These are phyloP conservation scores for Spea bombifrons DNA, from an alignment of 2,113 vertebrate species.

Conservation along the genomic window DNA sequence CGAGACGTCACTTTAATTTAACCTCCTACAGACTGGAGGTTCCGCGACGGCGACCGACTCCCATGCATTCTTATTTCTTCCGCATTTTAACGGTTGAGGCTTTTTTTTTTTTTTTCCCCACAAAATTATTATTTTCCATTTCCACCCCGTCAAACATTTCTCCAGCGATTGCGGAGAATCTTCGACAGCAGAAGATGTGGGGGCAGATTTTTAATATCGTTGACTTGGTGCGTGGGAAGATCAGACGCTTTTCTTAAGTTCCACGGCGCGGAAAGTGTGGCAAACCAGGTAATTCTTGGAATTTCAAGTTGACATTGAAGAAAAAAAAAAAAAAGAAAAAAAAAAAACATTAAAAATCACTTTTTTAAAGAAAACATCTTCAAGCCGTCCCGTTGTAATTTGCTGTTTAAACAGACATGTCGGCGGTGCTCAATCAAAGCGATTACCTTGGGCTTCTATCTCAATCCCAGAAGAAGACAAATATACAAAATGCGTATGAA, in stretches of 20 bases:
- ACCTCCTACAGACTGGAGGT: too few relatives aligned
- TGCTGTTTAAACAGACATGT: conserved; percentile 14
- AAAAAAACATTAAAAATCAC: not conserved
- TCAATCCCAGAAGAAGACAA: conserved; percentile 48
- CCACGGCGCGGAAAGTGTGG: not conserved
- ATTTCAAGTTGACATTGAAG: not conserved
- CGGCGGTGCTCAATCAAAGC: conserved; percentile 35
- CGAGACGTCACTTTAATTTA: too few relatives aligned
- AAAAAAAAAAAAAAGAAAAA: not conserved
- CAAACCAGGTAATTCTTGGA: not conserved
- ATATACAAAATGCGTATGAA: conserved; percentile 56
- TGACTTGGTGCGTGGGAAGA: too few relatives aligned
- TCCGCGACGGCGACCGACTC: too few relatives aligned
- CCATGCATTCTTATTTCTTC: too few relatives aligned
- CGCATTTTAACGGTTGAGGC: too few relatives aligned
- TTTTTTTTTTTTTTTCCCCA: too few relatives aligned
- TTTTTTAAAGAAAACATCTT: not conserved
- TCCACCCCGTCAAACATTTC: too few relatives aligned
- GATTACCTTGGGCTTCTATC: conserved; percentile 27
- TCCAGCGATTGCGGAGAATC: too few relatives aligned
- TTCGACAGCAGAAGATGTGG: too few relatives aligned
- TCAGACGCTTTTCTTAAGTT: not conserved
- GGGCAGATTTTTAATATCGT: too few relatives aligned
- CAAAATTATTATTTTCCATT: too few relatives aligned
- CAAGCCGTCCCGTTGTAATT: not conserved